Conservation (phyloP, 2,113 vertebrate species). For the Raja brachyura region DNA sequence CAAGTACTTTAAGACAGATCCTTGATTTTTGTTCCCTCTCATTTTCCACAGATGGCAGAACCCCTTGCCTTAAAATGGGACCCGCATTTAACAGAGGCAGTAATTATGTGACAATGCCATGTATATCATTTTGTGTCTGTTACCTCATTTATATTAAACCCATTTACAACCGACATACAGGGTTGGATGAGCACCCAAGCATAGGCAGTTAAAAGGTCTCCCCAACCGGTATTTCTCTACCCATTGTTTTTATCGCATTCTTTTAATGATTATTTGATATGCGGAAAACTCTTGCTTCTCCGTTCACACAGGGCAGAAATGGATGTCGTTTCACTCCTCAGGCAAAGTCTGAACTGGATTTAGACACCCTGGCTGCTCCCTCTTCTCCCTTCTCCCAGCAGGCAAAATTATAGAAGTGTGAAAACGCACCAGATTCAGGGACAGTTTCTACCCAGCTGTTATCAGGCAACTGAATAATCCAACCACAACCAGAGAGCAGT, state of each 20-base stretch:
- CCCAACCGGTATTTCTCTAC: not conserved
- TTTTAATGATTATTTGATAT: not conserved
- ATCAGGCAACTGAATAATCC: too few relatives aligned
- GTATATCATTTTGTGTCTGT: not conserved
- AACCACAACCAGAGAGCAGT: too few relatives aligned
- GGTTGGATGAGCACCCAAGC: not conserved
- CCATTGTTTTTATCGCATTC: not conserved
- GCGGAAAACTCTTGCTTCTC: too few relatives aligned
- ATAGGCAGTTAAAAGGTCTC: not conserved
- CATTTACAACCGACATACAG: not conserved
- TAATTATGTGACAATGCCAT: not conserved
- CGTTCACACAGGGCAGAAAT: not conserved
- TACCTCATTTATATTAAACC: not conserved
- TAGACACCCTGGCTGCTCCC: not conserved
- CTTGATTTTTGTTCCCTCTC: not conserved
- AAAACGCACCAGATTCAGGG: too few relatives aligned
- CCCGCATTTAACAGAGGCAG: not conserved
- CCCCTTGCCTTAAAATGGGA: not conserved
- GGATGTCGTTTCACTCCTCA: not conserved
- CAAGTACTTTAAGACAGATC: not conserved
- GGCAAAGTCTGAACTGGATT: not conserved
- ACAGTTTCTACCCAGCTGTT: too few relatives aligned
- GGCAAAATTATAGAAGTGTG: not conserved
- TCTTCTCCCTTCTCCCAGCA: not conserved
- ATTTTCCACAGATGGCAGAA: not conserved